Evolutionary conservation across 2,888 invertebrate genomes (phyloP).

Genomic region (Cephus runcator): DNA sequence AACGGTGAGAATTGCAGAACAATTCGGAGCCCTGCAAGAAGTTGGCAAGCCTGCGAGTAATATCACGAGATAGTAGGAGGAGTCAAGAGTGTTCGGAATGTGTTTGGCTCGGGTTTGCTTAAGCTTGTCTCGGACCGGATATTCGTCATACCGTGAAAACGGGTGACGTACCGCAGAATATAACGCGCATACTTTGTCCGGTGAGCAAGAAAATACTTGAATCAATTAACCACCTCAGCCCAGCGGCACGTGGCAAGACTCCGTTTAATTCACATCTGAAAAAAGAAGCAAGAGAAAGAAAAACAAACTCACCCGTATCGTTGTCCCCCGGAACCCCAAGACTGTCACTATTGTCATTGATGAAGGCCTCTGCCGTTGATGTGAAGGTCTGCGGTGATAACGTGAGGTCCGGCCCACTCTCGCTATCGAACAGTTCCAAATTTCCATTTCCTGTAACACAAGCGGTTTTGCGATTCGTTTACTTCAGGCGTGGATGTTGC

Average conservation of each 20-base stretch:
- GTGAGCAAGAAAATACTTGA: not conserved
- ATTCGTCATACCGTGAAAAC: not conserved
- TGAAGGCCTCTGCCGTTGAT: slow-evolving; percentile 73
- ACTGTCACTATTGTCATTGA: slow-evolving; percentile 75
- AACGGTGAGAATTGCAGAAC: slow-evolving; percentile 19
- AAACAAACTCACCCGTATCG: slow-evolving; percentile 68
- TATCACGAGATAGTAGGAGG: slow-evolving; percentile 3
- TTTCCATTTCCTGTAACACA: slow-evolving; percentile 59
- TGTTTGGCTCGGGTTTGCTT: slow-evolving; percentile 3
- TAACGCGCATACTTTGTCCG: not conserved
- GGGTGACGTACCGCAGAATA: not conserved
- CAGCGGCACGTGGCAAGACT: slow-evolving; percentile 12
- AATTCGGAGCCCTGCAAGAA: slow-evolving; percentile 19
- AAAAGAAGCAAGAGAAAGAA: slow-evolving; percentile 8
- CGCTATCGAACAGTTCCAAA: slow-evolving; percentile 73
- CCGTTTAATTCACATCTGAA: not conserved
- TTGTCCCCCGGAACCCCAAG: slow-evolving; percentile 71
- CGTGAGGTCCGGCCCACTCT: slow-evolving; percentile 72
- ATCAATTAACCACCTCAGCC: slow-evolving; percentile 9
- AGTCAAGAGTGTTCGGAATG: slow-evolving; percentile 4
- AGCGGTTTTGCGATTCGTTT: slow-evolving; percentile 6
- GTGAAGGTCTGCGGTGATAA: slow-evolving; percentile 73
- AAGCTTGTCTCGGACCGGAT: not conserved
- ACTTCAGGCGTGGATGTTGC: not conserved
- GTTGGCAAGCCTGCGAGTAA: slow-evolving; percentile 20